Conservation (phyloP, 2,888 invertebrate genomes). For the Azorinus chamasolen region DNA sequence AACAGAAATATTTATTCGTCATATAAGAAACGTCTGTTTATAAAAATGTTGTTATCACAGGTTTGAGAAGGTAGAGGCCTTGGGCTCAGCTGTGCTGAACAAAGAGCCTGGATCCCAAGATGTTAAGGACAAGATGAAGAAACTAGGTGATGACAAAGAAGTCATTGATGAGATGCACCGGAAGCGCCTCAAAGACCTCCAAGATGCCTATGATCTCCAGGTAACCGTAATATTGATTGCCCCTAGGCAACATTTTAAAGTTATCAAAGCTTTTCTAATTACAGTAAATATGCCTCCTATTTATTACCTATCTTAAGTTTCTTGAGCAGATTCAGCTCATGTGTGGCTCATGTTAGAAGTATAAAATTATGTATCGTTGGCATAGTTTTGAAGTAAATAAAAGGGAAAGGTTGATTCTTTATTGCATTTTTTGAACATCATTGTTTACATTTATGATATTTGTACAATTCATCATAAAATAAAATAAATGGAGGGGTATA, state of each 20-base stretch:
- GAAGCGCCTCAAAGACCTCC: constrained; percentile 94
- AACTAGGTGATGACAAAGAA: constrained; percentile 91
- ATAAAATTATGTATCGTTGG: too few species aligned
- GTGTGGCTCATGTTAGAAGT: too few species aligned
- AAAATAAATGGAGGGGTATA: too few species aligned
- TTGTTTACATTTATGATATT: too few species aligned
- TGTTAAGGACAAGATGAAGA: constrained; percentile 90
- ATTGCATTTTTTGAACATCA: too few species aligned
- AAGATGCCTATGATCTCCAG: constrained; percentile 95
- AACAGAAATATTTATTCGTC: background rate
- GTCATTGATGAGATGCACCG: constrained; percentile 93
- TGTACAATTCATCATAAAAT: too few species aligned
- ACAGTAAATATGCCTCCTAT: too few species aligned
- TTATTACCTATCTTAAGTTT: too few species aligned
- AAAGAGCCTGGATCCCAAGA: constrained; percentile 92
- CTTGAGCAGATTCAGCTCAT: too few species aligned
- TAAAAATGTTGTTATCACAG: constrained; percentile 60
- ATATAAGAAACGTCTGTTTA: background rate
- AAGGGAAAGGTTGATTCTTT: too few species aligned
- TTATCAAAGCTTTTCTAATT: too few species aligned
- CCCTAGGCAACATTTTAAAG: background rate
- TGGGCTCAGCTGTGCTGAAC: constrained; percentile 89
- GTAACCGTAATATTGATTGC: constrained; percentile 59
- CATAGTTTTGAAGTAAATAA: too few species aligned
- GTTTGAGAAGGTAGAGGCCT: constrained; percentile 79